Conservation (phyloP, 2,797 vertebrate species). For the Fundulus diaphanus region DNA sequence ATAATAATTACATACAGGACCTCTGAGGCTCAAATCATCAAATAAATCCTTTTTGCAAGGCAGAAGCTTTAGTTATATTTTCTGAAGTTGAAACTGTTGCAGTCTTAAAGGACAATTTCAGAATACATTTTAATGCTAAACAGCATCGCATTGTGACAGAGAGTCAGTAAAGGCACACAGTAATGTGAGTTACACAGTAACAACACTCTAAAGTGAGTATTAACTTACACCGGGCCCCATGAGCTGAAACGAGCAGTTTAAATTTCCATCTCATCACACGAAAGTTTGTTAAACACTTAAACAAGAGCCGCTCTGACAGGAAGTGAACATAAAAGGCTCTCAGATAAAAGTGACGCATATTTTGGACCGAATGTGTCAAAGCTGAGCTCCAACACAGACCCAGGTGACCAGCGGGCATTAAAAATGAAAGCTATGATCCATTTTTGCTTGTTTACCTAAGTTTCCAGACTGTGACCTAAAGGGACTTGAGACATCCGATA, state of each 20-base stretch:
- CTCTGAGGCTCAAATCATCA: not conserved
- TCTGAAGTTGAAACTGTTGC: not conserved
- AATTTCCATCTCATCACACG: not conserved
- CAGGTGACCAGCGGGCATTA: constrained; percentile 45
- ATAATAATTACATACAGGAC: not conserved
- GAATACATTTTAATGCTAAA: not conserved
- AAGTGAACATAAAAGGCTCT: constrained; percentile 1
- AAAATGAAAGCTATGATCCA: constrained; percentile 47
- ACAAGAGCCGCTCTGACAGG: not conserved
- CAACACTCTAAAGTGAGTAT: not conserved
- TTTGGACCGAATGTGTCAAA: constrained; percentile 39
- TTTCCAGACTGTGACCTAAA: constrained; percentile 46
- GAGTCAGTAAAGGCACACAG: not conserved
- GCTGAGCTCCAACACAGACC: constrained; percentile 25
- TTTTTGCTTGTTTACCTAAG: constrained; percentile 51
- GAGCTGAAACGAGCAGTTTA: constrained; percentile 1
- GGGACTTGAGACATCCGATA: constrained; percentile 57
- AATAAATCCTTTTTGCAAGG: not conserved
- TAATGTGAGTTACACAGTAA: constrained; percentile 1
- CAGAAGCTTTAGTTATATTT: not conserved
- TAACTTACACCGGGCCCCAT: not conserved
- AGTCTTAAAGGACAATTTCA: not conserved
- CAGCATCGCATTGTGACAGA: not conserved
- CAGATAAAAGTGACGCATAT: constrained; percentile 40
- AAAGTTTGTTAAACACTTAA: not conserved